Evolutionary conservation across 2,797 vertebrate species (phyloP).

Genomic region (Astyanax mexicanus): DNA sequence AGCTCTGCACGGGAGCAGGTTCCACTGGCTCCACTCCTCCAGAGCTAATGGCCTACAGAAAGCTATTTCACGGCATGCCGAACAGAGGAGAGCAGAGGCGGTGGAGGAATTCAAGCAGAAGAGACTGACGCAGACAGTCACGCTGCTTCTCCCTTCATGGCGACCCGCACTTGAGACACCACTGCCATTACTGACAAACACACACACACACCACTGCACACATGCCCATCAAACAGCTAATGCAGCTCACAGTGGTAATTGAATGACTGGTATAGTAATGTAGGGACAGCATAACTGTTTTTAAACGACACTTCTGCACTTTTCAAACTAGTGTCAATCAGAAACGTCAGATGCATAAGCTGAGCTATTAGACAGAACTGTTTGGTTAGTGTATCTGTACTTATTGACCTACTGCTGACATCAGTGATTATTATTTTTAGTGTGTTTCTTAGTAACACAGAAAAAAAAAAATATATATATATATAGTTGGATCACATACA

Average conservation of each 20-base stretch:
- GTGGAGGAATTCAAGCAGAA: constrained; percentile 56
- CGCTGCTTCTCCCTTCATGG: constrained; percentile 37
- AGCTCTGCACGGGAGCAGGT: constrained; percentile 36
- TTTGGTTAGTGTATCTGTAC: too few species aligned
- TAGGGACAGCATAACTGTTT: not conserved
- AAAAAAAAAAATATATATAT: too few species aligned
- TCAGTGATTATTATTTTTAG: too few species aligned
- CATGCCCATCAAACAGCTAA: not conserved
- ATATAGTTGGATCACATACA: too few species aligned
- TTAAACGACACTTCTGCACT: not conserved
- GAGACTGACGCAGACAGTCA: constrained; percentile 53
- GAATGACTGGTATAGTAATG: not conserved
- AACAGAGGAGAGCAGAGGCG: constrained; percentile 58
- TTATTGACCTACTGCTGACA: too few species aligned
- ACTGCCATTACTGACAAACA: constrained; percentile 13
- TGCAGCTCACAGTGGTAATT: not conserved
- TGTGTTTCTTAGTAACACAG: too few species aligned
- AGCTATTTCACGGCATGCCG: constrained; percentile 65
- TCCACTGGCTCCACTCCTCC: constrained; percentile 47
- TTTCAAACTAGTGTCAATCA: too few species aligned
- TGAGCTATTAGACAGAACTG: too few species aligned
- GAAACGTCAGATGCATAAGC: too few species aligned
- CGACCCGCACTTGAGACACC: constrained; percentile 27
- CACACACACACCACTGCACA: constrained; percentile 19
- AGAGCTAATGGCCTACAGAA: constrained; percentile 66